phyloP scores from a whole-genome alignment of 2,113 vertebrate genomes.

The Antigone vipio region DNA sequence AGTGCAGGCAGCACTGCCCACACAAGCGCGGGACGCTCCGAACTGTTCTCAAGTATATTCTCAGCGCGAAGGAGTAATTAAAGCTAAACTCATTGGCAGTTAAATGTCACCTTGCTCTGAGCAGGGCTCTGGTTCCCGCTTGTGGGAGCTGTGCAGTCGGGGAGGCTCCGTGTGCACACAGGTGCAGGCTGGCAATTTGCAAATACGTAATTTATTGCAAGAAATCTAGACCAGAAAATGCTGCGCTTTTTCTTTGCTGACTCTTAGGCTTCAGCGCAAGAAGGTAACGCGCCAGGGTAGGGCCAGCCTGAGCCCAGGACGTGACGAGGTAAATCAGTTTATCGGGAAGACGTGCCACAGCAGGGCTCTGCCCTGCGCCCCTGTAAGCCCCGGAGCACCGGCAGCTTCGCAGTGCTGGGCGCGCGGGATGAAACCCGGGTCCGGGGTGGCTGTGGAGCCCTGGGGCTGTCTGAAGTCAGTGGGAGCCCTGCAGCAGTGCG shows the following conservation, averaged over 20 bases:
- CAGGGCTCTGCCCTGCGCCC: not conserved
- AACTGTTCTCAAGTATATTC: not conserved
- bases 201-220: not conserved
- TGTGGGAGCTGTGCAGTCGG: not conserved
- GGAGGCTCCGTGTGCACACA: not conserved
- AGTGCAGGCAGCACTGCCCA: not conserved
- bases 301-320: not conserved
- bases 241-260: not conserved
- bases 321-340: not conserved
- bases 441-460: not conserved
- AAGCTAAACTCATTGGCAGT: not conserved
- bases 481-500: not conserved
- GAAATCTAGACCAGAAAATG: not conserved
- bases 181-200: not conserved
- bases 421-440: rapidly evolving
- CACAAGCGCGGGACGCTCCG: rapidly evolving
- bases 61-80: not conserved
- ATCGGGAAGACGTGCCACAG: rapidly evolving
- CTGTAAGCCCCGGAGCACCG: not conserved
- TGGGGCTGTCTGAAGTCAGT: not conserved
- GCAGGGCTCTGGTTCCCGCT: not conserved
- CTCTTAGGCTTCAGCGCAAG: not conserved
- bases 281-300: not conserved
- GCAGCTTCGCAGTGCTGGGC: not conserved
- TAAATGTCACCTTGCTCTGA: constrained; percentile 24